These are phyloP conservation scores for Halcyon leucocephala DNA, from an alignment of 2,797 vertebrate genomes.

Conservation along the genomic window DNA sequence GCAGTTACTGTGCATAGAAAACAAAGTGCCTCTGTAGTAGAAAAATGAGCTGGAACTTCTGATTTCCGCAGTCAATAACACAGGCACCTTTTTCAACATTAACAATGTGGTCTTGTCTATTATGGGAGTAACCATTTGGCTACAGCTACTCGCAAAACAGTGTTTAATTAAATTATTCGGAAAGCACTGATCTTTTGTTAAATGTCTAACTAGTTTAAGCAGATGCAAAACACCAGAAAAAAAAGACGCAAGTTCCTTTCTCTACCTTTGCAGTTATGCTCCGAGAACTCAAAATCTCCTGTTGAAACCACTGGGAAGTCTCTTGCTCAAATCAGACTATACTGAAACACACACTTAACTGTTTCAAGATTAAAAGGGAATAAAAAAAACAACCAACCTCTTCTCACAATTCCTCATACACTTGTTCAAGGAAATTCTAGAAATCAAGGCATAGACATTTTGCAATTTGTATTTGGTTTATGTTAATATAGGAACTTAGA, in stretches of 20 bases:
- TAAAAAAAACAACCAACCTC: neutral
- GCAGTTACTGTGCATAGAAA: neutral
- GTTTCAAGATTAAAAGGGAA: neutral
- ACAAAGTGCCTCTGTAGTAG: neutral
- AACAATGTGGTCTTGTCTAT: neutral
- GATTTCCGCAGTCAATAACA: neutral
- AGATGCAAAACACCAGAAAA: neutral
- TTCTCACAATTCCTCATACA: neutral
- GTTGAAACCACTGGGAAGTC: neutral
- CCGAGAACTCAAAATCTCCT: neutral
- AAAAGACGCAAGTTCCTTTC: neutral
- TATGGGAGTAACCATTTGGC: neutral
- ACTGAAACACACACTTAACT: neutral
- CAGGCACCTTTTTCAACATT: neutral
- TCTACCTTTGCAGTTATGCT: neutral
- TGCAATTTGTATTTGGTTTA: neutral
- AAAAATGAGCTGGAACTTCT: neutral
- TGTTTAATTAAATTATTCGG: neutral
- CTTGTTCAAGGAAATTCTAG: neutral
- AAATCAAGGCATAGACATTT: neutral
- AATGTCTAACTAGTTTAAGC: neutral
- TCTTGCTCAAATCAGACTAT: neutral
- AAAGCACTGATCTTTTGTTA: neutral
- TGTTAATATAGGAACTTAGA: neutral
- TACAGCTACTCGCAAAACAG: neutral